Conservation (phyloP, 2,797 vertebrate species). For the Thunnus albacares region DNA sequence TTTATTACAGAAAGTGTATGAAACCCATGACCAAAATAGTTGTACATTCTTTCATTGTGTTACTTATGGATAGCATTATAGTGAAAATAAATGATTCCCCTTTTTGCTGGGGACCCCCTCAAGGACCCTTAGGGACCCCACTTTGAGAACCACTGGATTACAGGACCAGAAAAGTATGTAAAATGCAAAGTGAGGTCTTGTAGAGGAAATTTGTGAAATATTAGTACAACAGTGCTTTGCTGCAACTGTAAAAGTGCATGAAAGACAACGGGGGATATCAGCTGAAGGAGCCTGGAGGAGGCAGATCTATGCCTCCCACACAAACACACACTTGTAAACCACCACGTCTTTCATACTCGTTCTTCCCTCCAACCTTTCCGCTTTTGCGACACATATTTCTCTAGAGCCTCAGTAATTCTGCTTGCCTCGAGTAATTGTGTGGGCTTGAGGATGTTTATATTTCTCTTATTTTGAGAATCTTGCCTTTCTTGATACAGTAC, state of each 20-base stretch:
- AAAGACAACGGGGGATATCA: conserved; percentile 46
- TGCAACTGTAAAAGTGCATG: conserved; percentile 35
- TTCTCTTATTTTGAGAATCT: conserved; percentile 22
- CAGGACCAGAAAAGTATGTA: background rate
- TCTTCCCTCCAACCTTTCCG: conserved; percentile 27
- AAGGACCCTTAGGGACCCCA: no score
- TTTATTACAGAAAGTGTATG: no score
- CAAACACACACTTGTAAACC: conserved; percentile 69
- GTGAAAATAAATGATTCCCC: background rate
- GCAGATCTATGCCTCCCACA: conserved; percentile 77
- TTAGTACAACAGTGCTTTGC: conserved; percentile 28
- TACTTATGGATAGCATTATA: no score
- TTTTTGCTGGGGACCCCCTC: no score
- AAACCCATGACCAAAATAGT: no score
- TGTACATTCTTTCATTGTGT: no score
- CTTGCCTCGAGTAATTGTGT: conserved; percentile 23
- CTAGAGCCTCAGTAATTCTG: conserved; percentile 26
- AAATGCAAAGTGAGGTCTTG: conserved; percentile 12
- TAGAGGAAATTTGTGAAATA: conserved; percentile 14
- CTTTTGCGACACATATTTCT: conserved; percentile 27
- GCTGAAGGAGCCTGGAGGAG: conserved; percentile 73
- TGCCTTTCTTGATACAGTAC: conserved; percentile 10
- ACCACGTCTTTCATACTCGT: conserved; percentile 51
- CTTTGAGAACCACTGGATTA: no score
- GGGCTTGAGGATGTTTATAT: conserved; percentile 21